Evolutionary conservation across 1,140 invertebrate genomes (phyloP), one percentile per base, ranked within the genome.

Genomic region (Camponotus vicinus): DNA sequence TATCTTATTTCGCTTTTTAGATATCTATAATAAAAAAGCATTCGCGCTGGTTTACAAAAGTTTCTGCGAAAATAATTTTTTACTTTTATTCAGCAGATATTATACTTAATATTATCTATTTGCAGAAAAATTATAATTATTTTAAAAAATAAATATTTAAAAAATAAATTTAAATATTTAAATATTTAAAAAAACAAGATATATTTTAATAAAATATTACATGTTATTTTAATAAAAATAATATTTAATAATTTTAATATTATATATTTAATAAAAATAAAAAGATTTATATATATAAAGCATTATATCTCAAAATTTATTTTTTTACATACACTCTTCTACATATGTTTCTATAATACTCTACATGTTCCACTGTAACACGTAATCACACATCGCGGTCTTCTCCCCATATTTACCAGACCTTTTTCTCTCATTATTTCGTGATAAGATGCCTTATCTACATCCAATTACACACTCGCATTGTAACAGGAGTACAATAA

Each of bases 401-500:
- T 13, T 69, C 0, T 37, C 0, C 11, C 4, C 3, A 4, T 13
- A 66, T 78, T 45, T 42, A 42, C 5, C 5, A 55, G n/a, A 69
- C 40, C 13, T 21, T 80, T 21, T 80, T 80, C 27, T 18, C 18
- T 8, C 45, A 7, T 55, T 27, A 21, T 57, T 80, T 55, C 6
- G n/a, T 40, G 55, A 75, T 82, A 59, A 34, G 34, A 69, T 27
- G 8, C 1, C n/a, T 83, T 83, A 83, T 82, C 79, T 82, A 27
- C 27, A 61, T 75, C 27, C 8, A 27, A 27, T 82, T 82, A 82
- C 55, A 8, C 40, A 7, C 37, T 1, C 15, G 34, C 8, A 34
- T 80, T 42, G 49, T 83, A 83, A 83, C 42, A 49, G 9, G 40
- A 61, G n/a, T 37, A 61, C 27, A 61, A 64, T 18, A 57, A 32